Percentiles rank a stretch among this genome's conserved stretches.
Evolutionary conservation across 2,113 vertebrate genomes (phyloP).

Genomic region (Salvelinus namaycush): DNA sequence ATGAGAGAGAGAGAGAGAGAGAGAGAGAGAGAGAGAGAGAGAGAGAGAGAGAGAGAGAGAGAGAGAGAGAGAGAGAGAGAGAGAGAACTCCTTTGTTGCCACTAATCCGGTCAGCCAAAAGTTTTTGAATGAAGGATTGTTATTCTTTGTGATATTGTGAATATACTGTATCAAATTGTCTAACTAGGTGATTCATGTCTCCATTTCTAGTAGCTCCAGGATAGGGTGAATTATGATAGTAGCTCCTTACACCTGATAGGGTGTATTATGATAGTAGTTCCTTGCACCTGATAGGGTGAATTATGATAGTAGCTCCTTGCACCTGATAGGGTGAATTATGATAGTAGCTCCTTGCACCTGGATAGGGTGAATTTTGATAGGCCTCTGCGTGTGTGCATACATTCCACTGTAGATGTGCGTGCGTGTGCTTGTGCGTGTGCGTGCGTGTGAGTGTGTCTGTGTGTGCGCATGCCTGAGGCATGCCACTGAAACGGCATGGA

Average conservation of each 20-base stretch:
- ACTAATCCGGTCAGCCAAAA: too few relatives aligned
- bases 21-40: not conserved
- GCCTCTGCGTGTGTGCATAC: not conserved
- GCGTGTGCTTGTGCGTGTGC: not conserved
- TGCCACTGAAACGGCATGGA: constrained; percentile 80
- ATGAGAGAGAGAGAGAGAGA: not conserved
- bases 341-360: too few relatives aligned
- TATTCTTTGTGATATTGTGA: not conserved
- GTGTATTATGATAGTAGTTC: too few relatives aligned
- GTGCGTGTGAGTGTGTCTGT: not conserved
- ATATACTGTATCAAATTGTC: too few relatives aligned
- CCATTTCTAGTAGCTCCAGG: too few relatives aligned
- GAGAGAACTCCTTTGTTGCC: not conserved
- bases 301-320: too few relatives aligned
- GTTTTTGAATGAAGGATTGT: not conserved
- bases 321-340: too few relatives aligned
- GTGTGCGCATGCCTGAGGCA: constrained; percentile 58
- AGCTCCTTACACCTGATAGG: too few relatives aligned
- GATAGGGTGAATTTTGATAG: too few relatives aligned
- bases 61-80: not conserved
- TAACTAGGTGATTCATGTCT: too few relatives aligned
- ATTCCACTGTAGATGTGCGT: not conserved
- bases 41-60: not conserved
- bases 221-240: too few relatives aligned
- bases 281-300: too few relatives aligned